Percentiles rank a stretch among this genome's conserved stretches.
Conservation (phyloP, 2,113 vertebrate genomes). For the Crotalus helleri region DNA sequence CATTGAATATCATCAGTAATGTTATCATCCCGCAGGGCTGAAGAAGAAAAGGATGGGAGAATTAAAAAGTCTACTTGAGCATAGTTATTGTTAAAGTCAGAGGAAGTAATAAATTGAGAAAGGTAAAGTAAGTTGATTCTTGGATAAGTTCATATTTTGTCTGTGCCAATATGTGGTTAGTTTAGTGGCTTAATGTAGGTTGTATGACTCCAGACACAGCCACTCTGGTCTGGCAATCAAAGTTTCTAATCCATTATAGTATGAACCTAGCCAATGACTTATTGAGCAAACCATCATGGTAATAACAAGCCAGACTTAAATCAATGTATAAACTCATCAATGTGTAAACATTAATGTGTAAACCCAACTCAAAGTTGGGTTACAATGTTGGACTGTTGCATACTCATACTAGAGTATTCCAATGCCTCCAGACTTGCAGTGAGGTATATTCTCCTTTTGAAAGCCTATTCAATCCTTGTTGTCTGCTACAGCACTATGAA, state of each 20-base stretch:
- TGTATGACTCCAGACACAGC: background rate
- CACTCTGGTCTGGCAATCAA: background rate
- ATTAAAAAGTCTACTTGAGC: background rate
- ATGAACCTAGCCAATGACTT: background rate
- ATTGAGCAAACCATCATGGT: background rate
- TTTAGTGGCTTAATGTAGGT: background rate
- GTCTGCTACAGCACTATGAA: background rate
- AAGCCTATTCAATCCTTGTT: background rate
- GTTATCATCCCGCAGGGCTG: background rate
- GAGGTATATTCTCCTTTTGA: background rate
- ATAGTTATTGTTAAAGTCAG: background rate
- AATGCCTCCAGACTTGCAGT: background rate
- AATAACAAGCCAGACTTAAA: background rate
- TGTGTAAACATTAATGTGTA: background rate
- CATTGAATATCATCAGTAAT: slow-evolving; percentile 15
- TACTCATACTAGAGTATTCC: background rate
- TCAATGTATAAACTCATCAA: background rate
- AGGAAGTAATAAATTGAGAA: background rate
- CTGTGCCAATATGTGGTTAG: background rate
- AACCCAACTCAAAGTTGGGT: background rate
- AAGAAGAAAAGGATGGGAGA: background rate
- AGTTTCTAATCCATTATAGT: background rate
- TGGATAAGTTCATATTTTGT: background rate
- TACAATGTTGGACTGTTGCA: background rate
- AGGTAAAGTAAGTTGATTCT: background rate